Evolutionary conservation across 2,888 invertebrate genomes (phyloP).

Genomic region (Dryobotodes eremita): DNA sequence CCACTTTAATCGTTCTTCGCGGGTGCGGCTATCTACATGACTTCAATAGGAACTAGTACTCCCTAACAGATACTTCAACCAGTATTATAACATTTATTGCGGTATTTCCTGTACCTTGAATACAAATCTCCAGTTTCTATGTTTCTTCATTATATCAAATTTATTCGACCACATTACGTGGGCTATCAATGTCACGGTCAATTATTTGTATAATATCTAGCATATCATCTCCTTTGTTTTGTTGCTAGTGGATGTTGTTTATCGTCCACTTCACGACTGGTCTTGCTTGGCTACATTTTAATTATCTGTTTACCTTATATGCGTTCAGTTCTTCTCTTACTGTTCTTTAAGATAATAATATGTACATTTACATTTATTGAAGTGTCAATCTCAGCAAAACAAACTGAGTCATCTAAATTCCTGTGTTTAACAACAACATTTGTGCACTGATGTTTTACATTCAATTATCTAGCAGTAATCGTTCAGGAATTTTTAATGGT

Average conservation of each 20-base stretch:
- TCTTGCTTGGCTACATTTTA: conserved; percentile 28
- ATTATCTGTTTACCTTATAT: conserved; percentile 49
- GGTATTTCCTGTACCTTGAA: conserved; percentile 31
- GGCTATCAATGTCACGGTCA: conserved; percentile 80
- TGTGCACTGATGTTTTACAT: conserved; percentile 18
- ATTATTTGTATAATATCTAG: conserved; percentile 44
- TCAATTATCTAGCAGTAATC: conserved; percentile 18
- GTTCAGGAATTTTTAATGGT: conserved; percentile 33
- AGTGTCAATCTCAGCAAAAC: conserved; percentile 13
- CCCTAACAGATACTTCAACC: conserved; percentile 7
- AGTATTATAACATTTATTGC: neutral
- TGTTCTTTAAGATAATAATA: conserved; percentile 15
- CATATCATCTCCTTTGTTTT: conserved; percentile 43
- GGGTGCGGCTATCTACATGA: conserved; percentile 38
- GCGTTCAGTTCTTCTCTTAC: conserved; percentile 28
- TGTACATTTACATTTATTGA: conserved; percentile 12
- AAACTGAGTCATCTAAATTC: conserved; percentile 9
- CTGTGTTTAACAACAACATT: neutral
- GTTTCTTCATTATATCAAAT: conserved; percentile 43
- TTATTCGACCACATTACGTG: conserved; percentile 68
- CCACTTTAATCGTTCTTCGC: conserved; percentile 12
- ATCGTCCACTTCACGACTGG: conserved; percentile 31
- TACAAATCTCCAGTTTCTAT: conserved; percentile 20
- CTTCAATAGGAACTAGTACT: conserved; percentile 22
- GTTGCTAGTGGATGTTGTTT: conserved; percentile 48